Base-by-base conservation (phyloP, 2,888 invertebrate species). In the Eupithecia dodoneata region DNA sequence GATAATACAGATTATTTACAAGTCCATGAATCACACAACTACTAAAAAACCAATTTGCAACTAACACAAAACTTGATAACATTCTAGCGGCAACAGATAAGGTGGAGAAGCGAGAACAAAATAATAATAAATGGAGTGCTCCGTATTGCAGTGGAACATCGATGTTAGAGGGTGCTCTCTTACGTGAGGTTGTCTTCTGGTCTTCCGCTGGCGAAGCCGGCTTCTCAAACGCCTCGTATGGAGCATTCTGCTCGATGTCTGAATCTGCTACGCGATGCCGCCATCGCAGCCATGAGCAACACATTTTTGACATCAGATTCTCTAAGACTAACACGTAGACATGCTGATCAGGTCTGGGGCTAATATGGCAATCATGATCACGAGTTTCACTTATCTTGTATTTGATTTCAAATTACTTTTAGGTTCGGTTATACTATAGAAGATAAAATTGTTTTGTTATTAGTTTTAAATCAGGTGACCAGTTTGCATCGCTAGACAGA, bases 231-330 rank as follows among this genome's bases (percentile, higher is more conserved):
- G 92, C 93, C 81, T 93, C 91, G 78, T 84, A 84, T 30, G 89
- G 87, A 66, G 86, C 83, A 79, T 88, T 86, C 81, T 86, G 83
- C 78, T 70, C n/a, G 47, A 18, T 18, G 45, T 88, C 90, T 77
- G 91, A 92, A 83, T 92, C 93, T 77, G 93, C 93, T 81, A 94
- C 92, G 15, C 92, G 90, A 80, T 93, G 88, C 75, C 94, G 90
- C 86, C 93, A 94, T 83, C 92, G 87, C 80, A 94, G 86, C 94
- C 94, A 95, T 84, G 94, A 94, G 87, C 94, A 94, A 87, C 95
- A 95, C 95, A 95, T 95, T 82, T 87, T 88, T 86, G 83, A 82
- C 84, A 84, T 84, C 81, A 77, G 77, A 88, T 85, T 86, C 85
- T 42, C 18, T 49, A 72, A n/a, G 15, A 18, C 44, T 52, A 70